A percentile compares a stretch with the other conserved stretches of the same genome.
phyloP scores from a whole-genome alignment of 92 coral and sea anemone genomes.

The Umimayanthus chanpuru region DNA sequence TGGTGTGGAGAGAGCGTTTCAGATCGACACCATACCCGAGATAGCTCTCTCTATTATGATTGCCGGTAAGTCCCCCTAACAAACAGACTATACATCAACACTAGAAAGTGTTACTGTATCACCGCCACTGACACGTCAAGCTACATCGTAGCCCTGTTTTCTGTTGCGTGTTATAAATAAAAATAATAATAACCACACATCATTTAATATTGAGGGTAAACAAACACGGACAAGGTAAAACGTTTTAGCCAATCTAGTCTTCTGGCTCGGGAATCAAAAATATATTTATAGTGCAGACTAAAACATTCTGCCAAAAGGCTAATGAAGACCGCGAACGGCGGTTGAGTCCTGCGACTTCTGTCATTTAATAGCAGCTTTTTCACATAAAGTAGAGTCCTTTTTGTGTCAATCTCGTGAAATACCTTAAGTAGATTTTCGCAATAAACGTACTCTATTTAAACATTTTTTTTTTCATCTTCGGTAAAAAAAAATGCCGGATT shows the following conservation, averaged over 20 bases:
- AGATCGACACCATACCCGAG: slow-evolving; percentile 76
- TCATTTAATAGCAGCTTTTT: no score
- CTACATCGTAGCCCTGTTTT: neutral
- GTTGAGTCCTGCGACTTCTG: no score
- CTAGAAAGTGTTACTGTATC: neutral
- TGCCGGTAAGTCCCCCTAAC: slow-evolving; percentile 67
- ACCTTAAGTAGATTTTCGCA: neutral
- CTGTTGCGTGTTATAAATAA: neutral
- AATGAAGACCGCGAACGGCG: no score
- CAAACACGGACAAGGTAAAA: no score
- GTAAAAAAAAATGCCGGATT: neutral
- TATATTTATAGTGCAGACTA: no score
- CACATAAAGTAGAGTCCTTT: no score
- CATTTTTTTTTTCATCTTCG: neutral
- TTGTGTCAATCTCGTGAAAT: neutral
- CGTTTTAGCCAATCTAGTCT: no score
- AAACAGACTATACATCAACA: no score
- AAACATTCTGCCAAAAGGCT: no score
- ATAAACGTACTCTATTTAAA: no score
- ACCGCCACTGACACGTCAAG: neutral
- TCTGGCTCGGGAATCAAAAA: no score
- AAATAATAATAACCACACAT: neutral
- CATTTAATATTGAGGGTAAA: no score
- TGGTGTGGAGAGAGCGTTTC: slow-evolving; percentile 89
- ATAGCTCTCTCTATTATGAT: slow-evolving; percentile 78